phyloP scores from a whole-genome alignment of 2,797 vertebrate species.

The Eutrigla gurnardus region DNA sequence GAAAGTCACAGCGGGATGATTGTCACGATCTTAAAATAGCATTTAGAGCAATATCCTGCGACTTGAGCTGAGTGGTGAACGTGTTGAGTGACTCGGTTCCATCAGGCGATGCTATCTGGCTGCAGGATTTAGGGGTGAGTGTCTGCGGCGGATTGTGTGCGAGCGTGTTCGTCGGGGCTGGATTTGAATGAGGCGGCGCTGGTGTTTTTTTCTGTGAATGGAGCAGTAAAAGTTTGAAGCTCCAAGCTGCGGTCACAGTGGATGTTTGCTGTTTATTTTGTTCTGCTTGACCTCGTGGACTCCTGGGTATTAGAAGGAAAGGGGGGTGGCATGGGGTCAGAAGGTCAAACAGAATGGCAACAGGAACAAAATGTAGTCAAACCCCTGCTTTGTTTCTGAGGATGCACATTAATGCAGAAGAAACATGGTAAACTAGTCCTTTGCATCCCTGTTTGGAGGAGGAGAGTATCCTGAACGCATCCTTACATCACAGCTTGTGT shows the following conservation, averaged over 20 bases:
- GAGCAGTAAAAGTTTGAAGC: slow-evolving; percentile 39
- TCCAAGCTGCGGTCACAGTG: slow-evolving; percentile 43
- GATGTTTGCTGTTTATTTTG: slow-evolving; percentile 70
- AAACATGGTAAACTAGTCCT: background rate
- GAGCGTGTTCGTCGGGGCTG: background rate
- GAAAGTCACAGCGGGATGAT: slow-evolving; percentile 21
- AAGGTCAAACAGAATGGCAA: slow-evolving; percentile 66
- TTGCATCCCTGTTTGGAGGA: background rate
- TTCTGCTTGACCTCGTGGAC: slow-evolving; percentile 54
- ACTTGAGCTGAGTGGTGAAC: slow-evolving; percentile 8
- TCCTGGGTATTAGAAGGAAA: slow-evolving; percentile 2
- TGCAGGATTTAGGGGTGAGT: slow-evolving; percentile 21
- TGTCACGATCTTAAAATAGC: slow-evolving; percentile 37
- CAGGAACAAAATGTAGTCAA: slow-evolving; percentile 30
- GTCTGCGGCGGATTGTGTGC: slow-evolving; percentile 19
- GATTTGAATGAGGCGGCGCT: slow-evolving; percentile 10
- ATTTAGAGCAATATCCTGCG: slow-evolving; percentile 23
- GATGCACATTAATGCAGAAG: background rate
- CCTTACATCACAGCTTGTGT: background rate
- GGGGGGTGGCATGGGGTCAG: slow-evolving; percentile 35
- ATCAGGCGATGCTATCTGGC: slow-evolving; percentile 27
- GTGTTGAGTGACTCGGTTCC: slow-evolving; percentile 8
- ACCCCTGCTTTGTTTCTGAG: slow-evolving; percentile 39
- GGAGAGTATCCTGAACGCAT: no score
- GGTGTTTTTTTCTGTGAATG: slow-evolving; percentile 47